Evolutionary conservation across 2,888 invertebrate genomes (phyloP), one percentile per base, ranked within the genome.

Genomic region (Troglohyphantes excavatus): DNA sequence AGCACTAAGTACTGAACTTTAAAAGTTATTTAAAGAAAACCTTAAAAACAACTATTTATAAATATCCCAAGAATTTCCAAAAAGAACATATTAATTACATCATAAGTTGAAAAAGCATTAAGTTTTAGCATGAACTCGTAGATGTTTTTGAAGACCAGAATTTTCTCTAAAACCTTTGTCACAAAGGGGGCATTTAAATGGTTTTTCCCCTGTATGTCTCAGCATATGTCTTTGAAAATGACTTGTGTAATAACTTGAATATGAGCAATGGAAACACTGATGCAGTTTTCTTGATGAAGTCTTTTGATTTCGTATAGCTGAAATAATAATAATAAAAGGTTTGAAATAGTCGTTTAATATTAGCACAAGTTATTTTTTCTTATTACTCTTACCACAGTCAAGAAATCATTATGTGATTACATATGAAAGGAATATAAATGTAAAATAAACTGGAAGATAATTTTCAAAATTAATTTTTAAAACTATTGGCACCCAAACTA

Each of bases 181-280:
- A 53, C 53, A 53, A n/a, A n/a, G 53, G n/a, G 53, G 53, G 53
- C 53, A 53, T 53, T 53, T 17, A 53, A n/a, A 53, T n/a, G 53
- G 53, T 17, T 53, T 53, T 17, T 17, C n/a, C 13, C 53, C 53
- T 13, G 53, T 53, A 53, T 53, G 53, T 13, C 9, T 53, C 9
- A 53, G 53, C 53, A 53, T 13, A n/a, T 53, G 53, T n/a, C 53
- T 53, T 53, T n/a, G 13, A n/a, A 53, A 53, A 17, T 53, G 53
- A n/a, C 53, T 53, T 53, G 53, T n/a, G 9, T 53, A 13, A 17
- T 53, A 53, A 17, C 53, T 53, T n/a, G 53, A n/a, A 53, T 53
- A 53, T 7, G 53, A n/a, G 2, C 53, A 53, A 53, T 53, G 13
- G 2, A 17, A 17, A 53, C 53, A 53, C n/a, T n/a, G 53, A n/a